These are phyloP conservation scores for Psylliodes chrysocephalus DNA, from an alignment of 2,888 invertebrate species.

Conservation along the genomic window DNA sequence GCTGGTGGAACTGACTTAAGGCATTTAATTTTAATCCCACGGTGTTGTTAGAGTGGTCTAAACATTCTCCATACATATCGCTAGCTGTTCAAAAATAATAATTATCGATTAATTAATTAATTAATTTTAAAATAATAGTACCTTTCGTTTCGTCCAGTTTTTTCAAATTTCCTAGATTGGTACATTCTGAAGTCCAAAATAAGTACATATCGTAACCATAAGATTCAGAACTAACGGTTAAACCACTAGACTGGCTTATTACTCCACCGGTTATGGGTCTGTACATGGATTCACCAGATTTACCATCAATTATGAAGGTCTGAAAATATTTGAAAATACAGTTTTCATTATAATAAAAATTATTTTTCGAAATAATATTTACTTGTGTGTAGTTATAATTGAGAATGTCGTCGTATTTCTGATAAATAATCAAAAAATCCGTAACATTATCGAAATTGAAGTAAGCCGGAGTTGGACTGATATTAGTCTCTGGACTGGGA, in stretches of 20 bases:
- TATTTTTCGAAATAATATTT: too few relatives aligned
- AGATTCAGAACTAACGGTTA: constrained; percentile 69
- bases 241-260: constrained; percentile 70
- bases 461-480: constrained; percentile 81
- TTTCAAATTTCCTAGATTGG: constrained; percentile 51
- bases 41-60: constrained; percentile 73
- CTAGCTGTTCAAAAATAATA: constrained; percentile 18
- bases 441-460: constrained; percentile 81
- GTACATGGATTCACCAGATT: constrained; percentile 70
- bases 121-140: constrained; percentile 3
- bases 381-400: constrained; percentile 73
- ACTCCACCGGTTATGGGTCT: constrained; percentile 70
- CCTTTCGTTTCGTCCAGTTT: constrained; percentile 39
- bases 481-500: constrained; percentile 73
- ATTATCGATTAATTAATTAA: too few relatives aligned
- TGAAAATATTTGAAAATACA: constrained; percentile 54
- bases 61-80: constrained; percentile 48
- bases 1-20: constrained; percentile 72
- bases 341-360: too few relatives aligned
- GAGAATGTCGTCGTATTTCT: constrained; percentile 56
- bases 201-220: constrained; percentile 81
- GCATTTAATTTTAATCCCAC: constrained; percentile 75
- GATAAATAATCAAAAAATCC: constrained; percentile 80
- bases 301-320: constrained; percentile 71
- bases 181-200: constrained; percentile 80